Percentiles rank a stretch among this genome's conserved stretches.
phyloP scores from a whole-genome alignment of 2,113 vertebrate species.

The Nycticebus coucang region DNA sequence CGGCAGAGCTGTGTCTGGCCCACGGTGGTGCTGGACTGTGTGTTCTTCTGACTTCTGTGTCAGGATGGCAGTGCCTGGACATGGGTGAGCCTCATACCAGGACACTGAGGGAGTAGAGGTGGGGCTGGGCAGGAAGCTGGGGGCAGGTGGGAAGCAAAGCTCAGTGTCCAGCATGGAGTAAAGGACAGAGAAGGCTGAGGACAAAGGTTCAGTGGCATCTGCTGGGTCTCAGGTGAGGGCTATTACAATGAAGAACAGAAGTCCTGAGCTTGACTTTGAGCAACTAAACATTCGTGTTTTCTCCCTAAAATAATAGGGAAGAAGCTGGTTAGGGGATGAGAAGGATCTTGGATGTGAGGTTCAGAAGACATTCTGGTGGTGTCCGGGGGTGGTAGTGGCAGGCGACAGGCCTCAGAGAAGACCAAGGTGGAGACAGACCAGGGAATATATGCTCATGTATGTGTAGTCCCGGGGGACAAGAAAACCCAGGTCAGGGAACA shows the following conservation, averaged over 20 bases:
- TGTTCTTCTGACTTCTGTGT: rapidly evolving
- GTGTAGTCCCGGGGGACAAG: rapidly evolving
- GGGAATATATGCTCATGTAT: background rate
- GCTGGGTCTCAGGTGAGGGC: rapidly evolving
- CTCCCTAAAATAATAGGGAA: background rate
- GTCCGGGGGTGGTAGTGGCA: background rate
- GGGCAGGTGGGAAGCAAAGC: background rate
- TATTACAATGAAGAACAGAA: background rate
- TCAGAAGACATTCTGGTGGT: rapidly evolving
- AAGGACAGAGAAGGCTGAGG: too few species aligned
- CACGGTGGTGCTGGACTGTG: rapidly evolving
- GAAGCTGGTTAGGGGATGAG: background rate
- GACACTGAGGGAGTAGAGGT: rapidly evolving
- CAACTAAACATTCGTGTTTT: background rate
- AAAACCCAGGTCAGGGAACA: background rate
- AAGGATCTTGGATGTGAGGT: background rate
- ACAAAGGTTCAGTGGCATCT: rapidly evolving
- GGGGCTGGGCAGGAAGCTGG: background rate
- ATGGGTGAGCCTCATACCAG: background rate
- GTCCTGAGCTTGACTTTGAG: rapidly evolving
- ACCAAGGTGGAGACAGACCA: rapidly evolving
- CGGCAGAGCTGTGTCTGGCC: rapidly evolving
- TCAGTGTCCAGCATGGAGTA: rapidly evolving
- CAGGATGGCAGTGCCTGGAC: rapidly evolving
- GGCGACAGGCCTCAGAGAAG: too few species aligned